Evolutionary conservation across 2,113 vertebrate species (phyloP).

Genomic region (Sarotherodon lohbergeri): DNA sequence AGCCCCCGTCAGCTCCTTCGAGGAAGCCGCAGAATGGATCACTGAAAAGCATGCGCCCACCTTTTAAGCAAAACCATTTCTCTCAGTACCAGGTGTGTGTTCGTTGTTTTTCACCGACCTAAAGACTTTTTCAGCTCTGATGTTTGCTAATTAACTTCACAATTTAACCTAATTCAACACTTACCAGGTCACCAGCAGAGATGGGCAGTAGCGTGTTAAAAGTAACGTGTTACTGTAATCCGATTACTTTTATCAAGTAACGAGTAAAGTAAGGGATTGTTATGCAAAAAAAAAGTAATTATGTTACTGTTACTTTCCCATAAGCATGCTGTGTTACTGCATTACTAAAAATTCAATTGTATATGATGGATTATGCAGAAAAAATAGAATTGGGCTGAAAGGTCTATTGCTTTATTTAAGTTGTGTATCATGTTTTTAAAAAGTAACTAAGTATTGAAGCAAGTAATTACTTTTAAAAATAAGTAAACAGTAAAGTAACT

Average conservation of each 20-base stretch:
- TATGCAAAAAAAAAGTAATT: not conserved
- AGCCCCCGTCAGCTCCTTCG: fast-evolving
- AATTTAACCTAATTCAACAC: not conserved
- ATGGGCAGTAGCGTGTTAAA: not conserved
- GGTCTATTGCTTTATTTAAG: not conserved
- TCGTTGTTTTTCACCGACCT: fast-evolving
- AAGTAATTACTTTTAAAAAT: not conserved
- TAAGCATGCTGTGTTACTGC: not conserved
- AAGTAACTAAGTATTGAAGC: not conserved
- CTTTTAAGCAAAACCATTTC: not conserved
- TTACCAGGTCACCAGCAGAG: not conserved
- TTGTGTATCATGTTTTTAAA: not conserved
- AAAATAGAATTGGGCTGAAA: not conserved
- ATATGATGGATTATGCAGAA: not conserved
- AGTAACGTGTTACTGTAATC: not conserved
- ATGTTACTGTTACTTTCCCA: not conserved
- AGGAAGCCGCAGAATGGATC: not conserved
- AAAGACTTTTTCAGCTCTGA: not conserved
- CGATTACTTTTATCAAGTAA: not conserved
- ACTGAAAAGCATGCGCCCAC: fast-evolving
- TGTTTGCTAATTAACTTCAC: not conserved
- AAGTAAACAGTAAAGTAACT: not conserved
- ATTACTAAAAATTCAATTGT: not conserved
- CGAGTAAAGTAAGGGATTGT: not conserved
- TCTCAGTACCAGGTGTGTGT: constrained; percentile 21